These are phyloP conservation scores for Bombus turneri DNA, from an alignment of 1,140 invertebrate species.

Conservation along the genomic window DNA sequence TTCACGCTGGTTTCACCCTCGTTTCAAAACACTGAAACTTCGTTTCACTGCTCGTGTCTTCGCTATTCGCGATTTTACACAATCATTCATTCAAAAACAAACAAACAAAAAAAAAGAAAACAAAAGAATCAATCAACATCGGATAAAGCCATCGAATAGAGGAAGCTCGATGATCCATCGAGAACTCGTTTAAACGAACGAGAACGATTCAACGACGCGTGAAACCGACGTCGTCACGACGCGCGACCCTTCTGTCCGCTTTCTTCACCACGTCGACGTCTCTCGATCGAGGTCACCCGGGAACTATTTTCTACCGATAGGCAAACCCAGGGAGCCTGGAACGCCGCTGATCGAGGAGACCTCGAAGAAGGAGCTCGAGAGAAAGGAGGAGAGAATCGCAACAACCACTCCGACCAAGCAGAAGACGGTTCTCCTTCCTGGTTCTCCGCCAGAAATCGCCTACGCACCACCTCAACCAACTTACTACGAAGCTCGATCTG, in stretches of 20 bases:
- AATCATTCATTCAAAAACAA: not conserved
- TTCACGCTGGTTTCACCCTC: conserved; percentile 47
- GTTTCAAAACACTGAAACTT: conserved; percentile 12
- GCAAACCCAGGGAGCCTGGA: conserved; percentile 73
- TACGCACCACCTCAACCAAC: conserved; percentile 82
- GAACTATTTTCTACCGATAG: conserved; percentile 71
- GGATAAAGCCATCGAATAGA: not conserved
- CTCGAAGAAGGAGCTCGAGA: conserved; percentile 63
- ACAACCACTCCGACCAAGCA: conserved; percentile 75
- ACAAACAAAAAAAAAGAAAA: not conserved
- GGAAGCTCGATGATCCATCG: not conserved
- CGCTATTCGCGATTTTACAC: not conserved
- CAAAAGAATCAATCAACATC: not conserved
- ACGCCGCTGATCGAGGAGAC: conserved; percentile 49
- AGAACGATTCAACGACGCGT: conserved; percentile 4
- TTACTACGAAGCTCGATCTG: conserved; percentile 83
- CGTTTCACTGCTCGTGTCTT: no score
- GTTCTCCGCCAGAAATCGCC: conserved; percentile 84
- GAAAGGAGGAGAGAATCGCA: conserved; percentile 64
- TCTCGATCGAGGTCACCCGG: conserved; percentile 58
- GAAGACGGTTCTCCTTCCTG: conserved; percentile 83
- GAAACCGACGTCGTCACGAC: conserved; percentile 1
- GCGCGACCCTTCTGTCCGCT: conserved; percentile 12
- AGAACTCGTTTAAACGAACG: conserved; percentile 18
- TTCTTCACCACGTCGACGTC: conserved; percentile 31